A percentile compares a stretch with the other conserved stretches of the same genome.
Evolutionary conservation across 2,113 vertebrate genomes (phyloP).

Genomic region (Felis catus): DNA sequence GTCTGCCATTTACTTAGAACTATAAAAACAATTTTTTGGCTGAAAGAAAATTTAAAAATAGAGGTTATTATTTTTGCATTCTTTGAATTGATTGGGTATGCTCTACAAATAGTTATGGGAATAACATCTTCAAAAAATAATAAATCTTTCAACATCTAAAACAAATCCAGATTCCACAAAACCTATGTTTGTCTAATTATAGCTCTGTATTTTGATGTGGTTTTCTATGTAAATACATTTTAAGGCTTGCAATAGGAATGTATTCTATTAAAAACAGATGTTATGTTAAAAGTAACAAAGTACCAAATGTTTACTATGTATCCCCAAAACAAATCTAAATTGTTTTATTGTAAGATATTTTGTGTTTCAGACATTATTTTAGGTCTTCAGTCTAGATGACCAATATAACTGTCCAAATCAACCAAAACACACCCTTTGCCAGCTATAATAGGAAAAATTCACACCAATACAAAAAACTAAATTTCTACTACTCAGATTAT

Average conservation of each 20-base stretch:
- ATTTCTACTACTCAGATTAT: background rate
- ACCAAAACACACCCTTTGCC: background rate
- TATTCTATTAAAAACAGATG: conserved; percentile 78
- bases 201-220: conserved; percentile 61
- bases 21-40: conserved; percentile 50
- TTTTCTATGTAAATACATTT: conserved; percentile 77
- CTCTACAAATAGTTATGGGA: conserved; percentile 68
- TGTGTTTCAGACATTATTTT: conserved; percentile 49
- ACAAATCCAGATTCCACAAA: conserved; percentile 75
- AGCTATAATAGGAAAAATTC: background rate
- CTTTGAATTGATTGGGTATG: conserved; percentile 66
- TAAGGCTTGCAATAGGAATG: conserved; percentile 71
- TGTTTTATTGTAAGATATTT: conserved; percentile 63
- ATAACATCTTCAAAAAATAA: conserved; percentile 72
- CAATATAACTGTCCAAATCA: conserved; percentile 3
- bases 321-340: conserved; percentile 63
- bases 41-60: conserved; percentile 41
- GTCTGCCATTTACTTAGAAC: conserved; percentile 30
- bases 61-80: conserved; percentile 45
- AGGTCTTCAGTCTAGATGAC: conserved; percentile 1
- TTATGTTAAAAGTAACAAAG: conserved; percentile 61
- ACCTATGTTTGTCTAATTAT: conserved; percentile 77
- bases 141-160: conserved; percentile 76
- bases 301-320: conserved; percentile 70
- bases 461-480: background rate